Percentiles rank a stretch among this genome's conserved stretches.
Conservation (phyloP, 2,113 vertebrate genomes). For the Brienomyrus longianalis region DNA sequence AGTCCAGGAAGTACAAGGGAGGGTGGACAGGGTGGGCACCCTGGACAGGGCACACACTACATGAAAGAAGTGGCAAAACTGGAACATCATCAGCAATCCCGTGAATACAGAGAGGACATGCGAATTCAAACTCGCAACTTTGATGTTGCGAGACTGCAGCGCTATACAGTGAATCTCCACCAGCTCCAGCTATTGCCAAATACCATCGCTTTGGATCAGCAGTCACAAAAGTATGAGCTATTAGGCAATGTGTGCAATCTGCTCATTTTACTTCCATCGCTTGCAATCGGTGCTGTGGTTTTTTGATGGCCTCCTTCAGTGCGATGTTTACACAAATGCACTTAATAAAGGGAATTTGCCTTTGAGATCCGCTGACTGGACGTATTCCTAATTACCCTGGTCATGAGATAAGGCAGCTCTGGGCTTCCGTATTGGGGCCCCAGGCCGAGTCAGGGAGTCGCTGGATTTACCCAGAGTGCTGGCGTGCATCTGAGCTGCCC, state of each 20-base stretch:
- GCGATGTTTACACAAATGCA: conserved; percentile 24
- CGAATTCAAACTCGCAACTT: not conserved
- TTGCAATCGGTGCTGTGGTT: not conserved
- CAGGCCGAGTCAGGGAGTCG: not conserved
- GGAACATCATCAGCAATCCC: not conserved
- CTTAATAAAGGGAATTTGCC: conserved; percentile 53
- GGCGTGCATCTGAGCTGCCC: conserved; percentile 24
- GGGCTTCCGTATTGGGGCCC: conserved; percentile 26
- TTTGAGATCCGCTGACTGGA: conserved; percentile 45
- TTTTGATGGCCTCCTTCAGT: not conserved
- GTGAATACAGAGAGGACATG: not conserved
- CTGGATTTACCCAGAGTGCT: not conserved
- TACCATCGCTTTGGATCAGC: not conserved
- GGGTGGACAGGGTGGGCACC: not conserved
- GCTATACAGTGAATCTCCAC: not conserved
- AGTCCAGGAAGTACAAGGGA: not conserved
- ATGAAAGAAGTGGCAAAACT: not conserved
- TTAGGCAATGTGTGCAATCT: conserved; percentile 3
- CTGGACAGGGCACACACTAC: not conserved
- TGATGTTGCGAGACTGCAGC: not conserved
- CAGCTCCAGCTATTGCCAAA: not conserved
- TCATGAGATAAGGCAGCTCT: conserved; percentile 53
- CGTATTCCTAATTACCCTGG: conserved; percentile 48
- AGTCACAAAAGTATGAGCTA: not conserved
- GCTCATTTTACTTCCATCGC: not conserved